Conservation (phyloP, 35 echinoderm and acorn worm genomes). For the Holothuria glaberrima region DNA sequence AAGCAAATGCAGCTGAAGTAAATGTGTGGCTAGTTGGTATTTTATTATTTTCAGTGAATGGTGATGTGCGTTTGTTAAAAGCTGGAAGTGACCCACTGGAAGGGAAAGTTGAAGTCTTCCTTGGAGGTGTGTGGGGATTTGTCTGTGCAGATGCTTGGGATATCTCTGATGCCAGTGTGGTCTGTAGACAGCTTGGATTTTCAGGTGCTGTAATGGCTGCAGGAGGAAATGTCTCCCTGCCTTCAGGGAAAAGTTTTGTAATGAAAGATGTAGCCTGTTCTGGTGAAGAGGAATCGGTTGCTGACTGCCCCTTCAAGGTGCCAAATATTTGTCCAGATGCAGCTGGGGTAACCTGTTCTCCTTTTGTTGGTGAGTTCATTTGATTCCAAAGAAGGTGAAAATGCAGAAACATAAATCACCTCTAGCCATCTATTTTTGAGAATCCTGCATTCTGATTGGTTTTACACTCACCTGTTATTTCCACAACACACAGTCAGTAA, state of each 20-base stretch:
- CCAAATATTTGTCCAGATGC: slow-evolving; percentile 12
- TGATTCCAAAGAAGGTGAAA: too few relatives aligned
- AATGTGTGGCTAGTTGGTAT: too few relatives aligned
- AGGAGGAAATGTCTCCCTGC: not conserved
- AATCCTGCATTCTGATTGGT: too few relatives aligned
- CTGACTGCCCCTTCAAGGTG: slow-evolving; percentile 30
- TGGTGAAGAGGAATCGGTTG: slow-evolving; percentile 9
- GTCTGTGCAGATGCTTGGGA: slow-evolving; percentile 59
- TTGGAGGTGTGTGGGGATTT: slow-evolving; percentile 42
- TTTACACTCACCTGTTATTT: too few relatives aligned
- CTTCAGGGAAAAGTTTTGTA: slow-evolving; percentile 12
- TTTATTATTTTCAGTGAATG: too few relatives aligned
- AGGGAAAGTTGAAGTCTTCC: slow-evolving; percentile 53
- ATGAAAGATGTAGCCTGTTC: slow-evolving; percentile 51
- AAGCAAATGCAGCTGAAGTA: too few relatives aligned
- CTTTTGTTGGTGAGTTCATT: not conserved
- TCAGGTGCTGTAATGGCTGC: not conserved
- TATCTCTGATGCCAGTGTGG: slow-evolving; percentile 30
- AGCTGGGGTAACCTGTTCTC: slow-evolving; percentile 53
- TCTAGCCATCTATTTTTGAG: too few relatives aligned
- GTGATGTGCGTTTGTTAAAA: too few relatives aligned
- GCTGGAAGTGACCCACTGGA: too few relatives aligned
- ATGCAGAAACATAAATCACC: too few relatives aligned
- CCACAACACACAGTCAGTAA: too few relatives aligned
- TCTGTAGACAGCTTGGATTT: slow-evolving; percentile 60